phyloP scores from a whole-genome alignment of 2,888 invertebrate species.

The Bombylius major region DNA sequence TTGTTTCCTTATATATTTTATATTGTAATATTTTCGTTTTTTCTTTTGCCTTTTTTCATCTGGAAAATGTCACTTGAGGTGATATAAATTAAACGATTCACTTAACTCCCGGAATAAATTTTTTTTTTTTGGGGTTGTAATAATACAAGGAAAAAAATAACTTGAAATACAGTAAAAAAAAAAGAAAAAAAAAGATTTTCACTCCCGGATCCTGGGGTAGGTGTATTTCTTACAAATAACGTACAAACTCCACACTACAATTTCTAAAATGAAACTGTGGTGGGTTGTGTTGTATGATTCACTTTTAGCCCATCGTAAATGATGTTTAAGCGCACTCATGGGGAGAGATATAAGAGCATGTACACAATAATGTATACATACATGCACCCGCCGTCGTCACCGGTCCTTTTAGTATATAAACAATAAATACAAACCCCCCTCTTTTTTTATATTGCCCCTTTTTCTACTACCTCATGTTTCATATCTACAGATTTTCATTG shows the following conservation, averaged over 20 bases:
- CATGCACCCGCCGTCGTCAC: no score
- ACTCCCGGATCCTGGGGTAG: neutral
- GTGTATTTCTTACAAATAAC: constrained; percentile 5
- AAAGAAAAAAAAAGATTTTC: neutral
- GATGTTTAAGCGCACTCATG: neutral
- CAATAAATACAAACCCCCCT: no score
- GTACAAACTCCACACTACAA: constrained; percentile 11
- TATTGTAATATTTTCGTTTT: neutral
- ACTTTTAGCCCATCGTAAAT: neutral
- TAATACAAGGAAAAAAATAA: neutral
- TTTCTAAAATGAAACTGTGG: constrained; percentile 11
- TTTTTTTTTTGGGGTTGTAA: neutral
- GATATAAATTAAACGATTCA: neutral
- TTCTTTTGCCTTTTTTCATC: neutral
- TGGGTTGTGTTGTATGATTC: constrained; percentile 9
- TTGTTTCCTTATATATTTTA: neutral
- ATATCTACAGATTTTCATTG: no score
- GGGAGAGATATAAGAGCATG: neutral
- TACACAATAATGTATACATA: neutral
- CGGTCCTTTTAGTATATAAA: no score
- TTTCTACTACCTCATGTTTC: no score
- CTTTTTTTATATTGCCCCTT: no score
- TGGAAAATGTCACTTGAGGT: neutral
- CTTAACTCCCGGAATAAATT: neutral
- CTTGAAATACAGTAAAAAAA: neutral